These are phyloP conservation scores for Chydorus sphaericus DNA, from an alignment of 2,888 invertebrate species.

Conservation along the genomic window DNA sequence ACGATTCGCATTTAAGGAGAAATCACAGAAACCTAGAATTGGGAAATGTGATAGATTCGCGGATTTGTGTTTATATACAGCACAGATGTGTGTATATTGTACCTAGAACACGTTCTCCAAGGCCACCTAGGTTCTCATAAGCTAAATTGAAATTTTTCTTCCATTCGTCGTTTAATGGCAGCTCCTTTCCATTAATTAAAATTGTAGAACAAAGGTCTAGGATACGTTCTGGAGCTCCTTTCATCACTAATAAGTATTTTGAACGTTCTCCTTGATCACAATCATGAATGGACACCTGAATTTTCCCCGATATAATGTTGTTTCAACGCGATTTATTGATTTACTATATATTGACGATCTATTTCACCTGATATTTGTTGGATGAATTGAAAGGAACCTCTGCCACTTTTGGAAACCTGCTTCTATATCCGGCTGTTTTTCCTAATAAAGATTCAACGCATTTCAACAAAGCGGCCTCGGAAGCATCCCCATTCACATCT, in stretches of 20 bases:
- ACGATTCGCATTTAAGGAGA: conserved; percentile 27
- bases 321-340: no score
- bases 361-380: conserved; percentile 36
- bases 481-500: conserved; percentile 29
- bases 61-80: no score
- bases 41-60: no score
- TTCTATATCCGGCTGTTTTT: conserved; percentile 21
- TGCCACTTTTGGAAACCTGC: conserved; percentile 24
- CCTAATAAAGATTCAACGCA: conserved; percentile 23
- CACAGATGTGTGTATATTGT: no score
- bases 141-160: conserved; percentile 49
- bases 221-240: conserved; percentile 65
- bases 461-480: conserved; percentile 30
- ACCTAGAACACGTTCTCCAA: conserved; percentile 80
- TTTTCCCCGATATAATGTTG: no score
- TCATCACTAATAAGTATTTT: conserved; percentile 50
- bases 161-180: conserved; percentile 61
- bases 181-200: conserved; percentile 78
- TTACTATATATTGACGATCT: no score
- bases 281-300: conserved; percentile 93
- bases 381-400: conserved; percentile 37
- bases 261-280: no score
- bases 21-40: conserved; percentile 42
- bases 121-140: conserved; percentile 74
- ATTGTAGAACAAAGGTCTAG: conserved; percentile 81